phyloP scores from a whole-genome alignment of 2,113 vertebrate genomes.

The Gallinago paraguaiae region DNA sequence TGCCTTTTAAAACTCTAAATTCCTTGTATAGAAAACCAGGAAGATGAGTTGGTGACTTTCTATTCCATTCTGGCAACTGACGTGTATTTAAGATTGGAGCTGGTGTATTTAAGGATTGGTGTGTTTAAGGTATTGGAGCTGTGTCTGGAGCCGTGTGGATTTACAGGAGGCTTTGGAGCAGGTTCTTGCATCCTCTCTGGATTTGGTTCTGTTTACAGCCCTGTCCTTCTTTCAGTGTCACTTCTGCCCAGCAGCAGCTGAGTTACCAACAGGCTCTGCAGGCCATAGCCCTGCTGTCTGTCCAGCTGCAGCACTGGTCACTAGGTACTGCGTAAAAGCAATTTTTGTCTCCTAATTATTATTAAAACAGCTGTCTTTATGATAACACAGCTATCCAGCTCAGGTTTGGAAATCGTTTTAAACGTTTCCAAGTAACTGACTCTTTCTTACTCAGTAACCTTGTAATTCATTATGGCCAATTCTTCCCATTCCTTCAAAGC shows the following conservation, averaged over 20 bases:
- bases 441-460: not conserved
- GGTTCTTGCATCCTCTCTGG: not conserved
- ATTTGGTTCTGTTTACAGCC: not conserved
- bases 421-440: not conserved
- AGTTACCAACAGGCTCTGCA: not conserved
- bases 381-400: not conserved
- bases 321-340: not conserved
- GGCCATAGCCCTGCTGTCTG: not conserved
- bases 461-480: not conserved
- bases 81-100: not conserved
- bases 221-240: rapidly evolving
- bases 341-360: not conserved
- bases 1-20: not conserved
- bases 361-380: not conserved
- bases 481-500: not conserved
- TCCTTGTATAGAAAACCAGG: not conserved
- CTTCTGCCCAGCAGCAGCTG: not conserved
- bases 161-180: not conserved
- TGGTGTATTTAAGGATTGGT: too few species aligned
- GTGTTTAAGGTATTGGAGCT: not conserved
- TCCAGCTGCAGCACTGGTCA: not conserved
- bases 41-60: not conserved
- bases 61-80: not conserved
- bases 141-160: not conserved
- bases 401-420: not conserved